These are phyloP conservation scores for Dryoscopus gambensis DNA, from an alignment of 2,113 vertebrate species.

Conservation along the genomic window DNA sequence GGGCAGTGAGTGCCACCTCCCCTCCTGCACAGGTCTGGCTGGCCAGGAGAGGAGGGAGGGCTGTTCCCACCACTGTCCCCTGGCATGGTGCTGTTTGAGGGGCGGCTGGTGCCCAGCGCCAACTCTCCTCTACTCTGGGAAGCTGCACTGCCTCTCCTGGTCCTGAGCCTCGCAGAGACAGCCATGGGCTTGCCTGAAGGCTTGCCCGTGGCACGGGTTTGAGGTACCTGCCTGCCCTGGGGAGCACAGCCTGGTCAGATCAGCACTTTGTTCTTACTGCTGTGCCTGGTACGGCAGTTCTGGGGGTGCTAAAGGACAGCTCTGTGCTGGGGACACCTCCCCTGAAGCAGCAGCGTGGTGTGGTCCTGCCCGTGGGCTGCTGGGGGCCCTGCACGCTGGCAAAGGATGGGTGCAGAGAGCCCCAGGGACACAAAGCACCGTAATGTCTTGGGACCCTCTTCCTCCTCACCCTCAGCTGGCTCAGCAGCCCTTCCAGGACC, in stretches of 20 bases:
- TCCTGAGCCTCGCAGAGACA: background rate
- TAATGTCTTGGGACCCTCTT: background rate
- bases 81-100: background rate
- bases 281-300: background rate
- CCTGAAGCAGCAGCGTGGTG: accelerated
- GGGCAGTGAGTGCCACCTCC: background rate
- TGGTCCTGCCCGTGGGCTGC: background rate
- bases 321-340: background rate
- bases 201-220: background rate
- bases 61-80: too few species aligned
- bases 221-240: background rate
- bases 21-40: background rate
- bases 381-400: background rate
- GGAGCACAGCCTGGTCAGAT: background rate
- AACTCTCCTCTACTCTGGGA: background rate
- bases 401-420: background rate
- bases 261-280: background rate
- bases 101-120: background rate
- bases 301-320: background rate
- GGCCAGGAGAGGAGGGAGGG: background rate
- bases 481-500: background rate
- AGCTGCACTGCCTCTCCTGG: background rate
- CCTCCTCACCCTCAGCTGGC: background rate
- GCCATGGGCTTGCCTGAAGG: background rate
- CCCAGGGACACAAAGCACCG: background rate